phyloP scores from a whole-genome alignment of 2,888 invertebrate species.

The Coremacera marginata region DNA sequence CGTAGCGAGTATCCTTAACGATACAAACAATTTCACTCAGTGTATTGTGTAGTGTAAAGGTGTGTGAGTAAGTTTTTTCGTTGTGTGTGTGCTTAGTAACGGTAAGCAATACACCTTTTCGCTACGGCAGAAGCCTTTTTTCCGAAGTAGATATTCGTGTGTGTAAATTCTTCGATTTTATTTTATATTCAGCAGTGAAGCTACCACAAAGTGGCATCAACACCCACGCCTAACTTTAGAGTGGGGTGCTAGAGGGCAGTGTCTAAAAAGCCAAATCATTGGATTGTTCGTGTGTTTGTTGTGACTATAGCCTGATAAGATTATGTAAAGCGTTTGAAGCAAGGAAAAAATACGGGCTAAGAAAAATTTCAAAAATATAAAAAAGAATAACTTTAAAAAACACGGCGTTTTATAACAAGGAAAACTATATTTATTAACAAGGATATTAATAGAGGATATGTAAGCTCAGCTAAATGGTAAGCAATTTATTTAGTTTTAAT shows the following conservation, averaged over 20 bases:
- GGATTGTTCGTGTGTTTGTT: background rate
- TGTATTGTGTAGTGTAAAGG: background rate
- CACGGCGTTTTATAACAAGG: background rate
- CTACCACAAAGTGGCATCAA: background rate
- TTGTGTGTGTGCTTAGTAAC: background rate
- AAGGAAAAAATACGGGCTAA: background rate
- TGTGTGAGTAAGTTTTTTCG: background rate
- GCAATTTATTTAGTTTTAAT: background rate
- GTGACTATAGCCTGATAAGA: conserved; percentile 13
- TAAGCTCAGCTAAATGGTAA: background rate
- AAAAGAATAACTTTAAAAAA: background rate
- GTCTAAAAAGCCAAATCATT: background rate
- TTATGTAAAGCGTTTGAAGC: conserved; percentile 29
- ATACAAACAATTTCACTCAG: background rate
- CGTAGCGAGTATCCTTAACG: background rate
- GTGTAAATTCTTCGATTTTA: background rate
- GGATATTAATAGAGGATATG: background rate
- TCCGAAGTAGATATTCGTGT: background rate
- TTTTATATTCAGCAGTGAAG: background rate
- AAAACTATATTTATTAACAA: background rate
- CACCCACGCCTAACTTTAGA: too few relatives aligned
- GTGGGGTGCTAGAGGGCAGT: too few relatives aligned
- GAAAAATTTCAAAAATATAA: background rate
- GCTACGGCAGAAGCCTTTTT: background rate
- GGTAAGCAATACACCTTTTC: conserved; percentile 1